Conservation (phyloP, 30 jellyfish, hydroid and myxozoan genomes). For the Pseudorhiza aurosa region DNA sequence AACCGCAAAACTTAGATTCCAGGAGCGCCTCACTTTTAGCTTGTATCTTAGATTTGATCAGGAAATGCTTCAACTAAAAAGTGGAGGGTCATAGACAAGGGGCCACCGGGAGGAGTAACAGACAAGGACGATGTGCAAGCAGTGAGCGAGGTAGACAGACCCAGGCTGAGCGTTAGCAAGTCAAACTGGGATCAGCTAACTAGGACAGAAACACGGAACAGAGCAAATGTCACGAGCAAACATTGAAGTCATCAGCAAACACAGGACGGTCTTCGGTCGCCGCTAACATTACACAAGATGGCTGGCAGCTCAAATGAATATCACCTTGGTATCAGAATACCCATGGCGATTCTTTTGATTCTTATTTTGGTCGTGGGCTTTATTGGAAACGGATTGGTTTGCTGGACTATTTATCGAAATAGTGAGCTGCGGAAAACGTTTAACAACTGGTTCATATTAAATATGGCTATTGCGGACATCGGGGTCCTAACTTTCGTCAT, state of each 20-base stretch:
- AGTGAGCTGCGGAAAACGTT: slow-evolving; percentile 59
- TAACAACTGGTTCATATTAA: slow-evolving; percentile 71
- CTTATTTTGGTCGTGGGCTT: slow-evolving; percentile 52
- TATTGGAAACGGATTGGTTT: slow-evolving; percentile 53
- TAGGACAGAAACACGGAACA: no score
- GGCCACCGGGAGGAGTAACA: neutral
- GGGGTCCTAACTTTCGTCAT: slow-evolving; percentile 61
- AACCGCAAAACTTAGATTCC: no score
- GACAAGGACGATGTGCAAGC: neutral
- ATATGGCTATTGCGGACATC: slow-evolving; percentile 64
- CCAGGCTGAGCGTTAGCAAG: no score
- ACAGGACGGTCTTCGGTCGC: no score
- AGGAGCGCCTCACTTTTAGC: no score
- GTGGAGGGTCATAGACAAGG: no score
- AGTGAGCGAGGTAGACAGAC: neutral
- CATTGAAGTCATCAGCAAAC: no score
- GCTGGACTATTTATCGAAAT: slow-evolving; percentile 65
- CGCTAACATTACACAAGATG: no score
- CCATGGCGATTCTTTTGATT: slow-evolving; percentile 49
- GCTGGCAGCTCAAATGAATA: slow-evolving; percentile 43
- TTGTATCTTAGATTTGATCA: no score
- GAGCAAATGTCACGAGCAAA: no score
- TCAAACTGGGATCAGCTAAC: no score
- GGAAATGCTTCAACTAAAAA: no score
- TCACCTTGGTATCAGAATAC: slow-evolving; percentile 59